Percentiles rank a stretch among this genome's conserved stretches.
Evolutionary conservation across 2,113 vertebrate species (phyloP).

Genomic region (Gadus macrocephalus): DNA sequence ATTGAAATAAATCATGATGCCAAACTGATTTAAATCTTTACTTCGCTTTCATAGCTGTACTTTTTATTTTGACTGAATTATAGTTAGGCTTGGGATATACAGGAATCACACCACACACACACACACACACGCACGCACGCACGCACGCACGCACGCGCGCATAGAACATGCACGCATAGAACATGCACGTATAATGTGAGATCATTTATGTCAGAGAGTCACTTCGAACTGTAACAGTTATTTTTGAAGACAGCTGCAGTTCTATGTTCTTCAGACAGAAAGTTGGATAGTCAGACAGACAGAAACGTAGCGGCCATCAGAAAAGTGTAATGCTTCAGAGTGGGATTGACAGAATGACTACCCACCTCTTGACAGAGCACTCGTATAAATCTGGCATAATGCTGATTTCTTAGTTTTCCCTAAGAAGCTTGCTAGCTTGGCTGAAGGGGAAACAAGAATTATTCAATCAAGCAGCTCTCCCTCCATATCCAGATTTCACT

Average conservation of each 20-base stretch:
- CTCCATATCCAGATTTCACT: slow-evolving; percentile 71
- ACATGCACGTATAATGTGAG: no score
- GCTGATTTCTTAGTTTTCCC: slow-evolving; percentile 70
- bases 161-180: no score
- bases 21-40: no score
- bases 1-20: no score
- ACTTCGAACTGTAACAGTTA: no score
- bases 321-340: no score
- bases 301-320: background rate
- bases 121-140: slow-evolving; percentile 12
- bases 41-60: no score
- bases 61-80: no score
- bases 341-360: no score
- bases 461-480: slow-evolving; percentile 73
- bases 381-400: slow-evolving; percentile 72
- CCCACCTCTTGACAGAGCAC: slow-evolving; percentile 16
- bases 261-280: slow-evolving; percentile 17
- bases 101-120: background rate
- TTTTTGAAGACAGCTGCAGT: background rate
- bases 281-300: slow-evolving; percentile 4
- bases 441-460: slow-evolving; percentile 78
- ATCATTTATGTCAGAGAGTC: no score
- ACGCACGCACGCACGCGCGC: slow-evolving; percentile 13
- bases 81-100: no score
- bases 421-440: slow-evolving; percentile 70